A percentile compares a stretch with the other conserved stretches of the same genome.
phyloP scores from a whole-genome alignment of 2,888 invertebrate species.

The Erebia palarica region DNA sequence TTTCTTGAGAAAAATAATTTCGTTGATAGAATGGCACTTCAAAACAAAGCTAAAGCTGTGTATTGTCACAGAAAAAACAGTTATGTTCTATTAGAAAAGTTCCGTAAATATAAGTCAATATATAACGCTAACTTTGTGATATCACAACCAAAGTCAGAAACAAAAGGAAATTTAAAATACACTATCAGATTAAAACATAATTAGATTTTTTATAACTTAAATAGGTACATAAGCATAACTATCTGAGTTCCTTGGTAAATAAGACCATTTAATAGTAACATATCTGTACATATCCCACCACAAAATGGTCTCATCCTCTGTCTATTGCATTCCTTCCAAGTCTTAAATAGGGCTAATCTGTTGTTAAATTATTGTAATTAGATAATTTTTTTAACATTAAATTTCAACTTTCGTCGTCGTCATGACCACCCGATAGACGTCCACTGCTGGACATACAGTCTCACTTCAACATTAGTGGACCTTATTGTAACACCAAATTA shows the following conservation, averaged over 20 bases:
- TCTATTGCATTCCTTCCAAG: constrained; percentile 59
- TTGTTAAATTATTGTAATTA: neutral
- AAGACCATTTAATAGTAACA: constrained; percentile 22
- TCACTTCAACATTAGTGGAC: neutral
- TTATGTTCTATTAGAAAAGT: constrained; percentile 69
- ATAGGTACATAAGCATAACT: neutral
- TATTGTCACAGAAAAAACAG: constrained; percentile 68
- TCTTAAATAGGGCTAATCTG: constrained; percentile 9
- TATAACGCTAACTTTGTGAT: constrained; percentile 70
- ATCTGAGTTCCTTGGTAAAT: constrained; percentile 43
- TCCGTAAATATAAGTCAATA: constrained; percentile 71
- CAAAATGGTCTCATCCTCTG: constrained; percentile 52
- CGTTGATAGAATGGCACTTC: constrained; percentile 74
- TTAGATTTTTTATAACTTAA: constrained; percentile 40
- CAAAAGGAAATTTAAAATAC: constrained; percentile 69
- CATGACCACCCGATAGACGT: too few species aligned
- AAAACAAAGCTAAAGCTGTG: constrained; percentile 67
- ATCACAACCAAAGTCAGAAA: constrained; percentile 62
- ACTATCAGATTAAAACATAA: constrained; percentile 72
- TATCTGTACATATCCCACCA: constrained; percentile 52
- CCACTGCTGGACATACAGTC: too few species aligned
- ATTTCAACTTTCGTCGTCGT: neutral
- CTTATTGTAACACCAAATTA: constrained; percentile 5
- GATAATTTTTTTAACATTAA: neutral
- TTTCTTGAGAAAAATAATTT: constrained; percentile 72